phyloP scores from a whole-genome alignment of 53 echinoderm and acorn worm species.

The Temnopleurus reevesii region DNA sequence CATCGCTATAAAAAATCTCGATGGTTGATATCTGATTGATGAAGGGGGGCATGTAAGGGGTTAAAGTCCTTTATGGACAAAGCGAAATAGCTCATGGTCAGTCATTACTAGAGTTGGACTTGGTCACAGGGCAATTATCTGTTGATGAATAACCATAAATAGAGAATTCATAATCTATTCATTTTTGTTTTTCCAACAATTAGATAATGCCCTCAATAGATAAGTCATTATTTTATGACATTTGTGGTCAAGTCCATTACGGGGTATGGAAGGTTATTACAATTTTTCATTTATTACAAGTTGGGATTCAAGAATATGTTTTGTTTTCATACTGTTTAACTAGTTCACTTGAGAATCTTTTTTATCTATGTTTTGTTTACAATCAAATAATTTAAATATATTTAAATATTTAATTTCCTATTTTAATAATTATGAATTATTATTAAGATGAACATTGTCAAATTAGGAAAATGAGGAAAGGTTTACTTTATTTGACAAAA shows the following conservation, averaged over 20 bases:
- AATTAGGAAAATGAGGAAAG: no score
- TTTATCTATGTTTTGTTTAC: no score
- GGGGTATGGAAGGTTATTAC: background rate
- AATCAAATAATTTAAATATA: no score
- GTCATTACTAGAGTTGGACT: background rate
- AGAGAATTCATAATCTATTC: background rate
- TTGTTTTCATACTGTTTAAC: no score
- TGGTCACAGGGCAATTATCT: background rate
- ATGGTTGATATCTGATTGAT: background rate
- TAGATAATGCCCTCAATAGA: background rate
- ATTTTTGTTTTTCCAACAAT: background rate
- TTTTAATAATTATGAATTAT: no score
- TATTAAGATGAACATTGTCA: no score
- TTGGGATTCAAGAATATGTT: no score
- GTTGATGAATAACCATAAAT: conserved; percentile 6
- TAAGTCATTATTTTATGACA: background rate
- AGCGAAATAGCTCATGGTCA: background rate
- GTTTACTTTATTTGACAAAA: no score
- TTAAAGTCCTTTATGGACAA: conserved; percentile 27
- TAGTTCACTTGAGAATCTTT: no score
- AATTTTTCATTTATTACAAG: background rate
- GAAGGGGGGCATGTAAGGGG: background rate
- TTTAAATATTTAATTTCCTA: no score
- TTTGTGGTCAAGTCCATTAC: background rate
- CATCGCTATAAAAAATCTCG: conserved; percentile 4